A percentile compares a stretch with the other conserved stretches of the same genome.
Evolutionary conservation across 2,888 invertebrate species (phyloP).

Genomic region (Pristionchus maxplancki): DNA sequence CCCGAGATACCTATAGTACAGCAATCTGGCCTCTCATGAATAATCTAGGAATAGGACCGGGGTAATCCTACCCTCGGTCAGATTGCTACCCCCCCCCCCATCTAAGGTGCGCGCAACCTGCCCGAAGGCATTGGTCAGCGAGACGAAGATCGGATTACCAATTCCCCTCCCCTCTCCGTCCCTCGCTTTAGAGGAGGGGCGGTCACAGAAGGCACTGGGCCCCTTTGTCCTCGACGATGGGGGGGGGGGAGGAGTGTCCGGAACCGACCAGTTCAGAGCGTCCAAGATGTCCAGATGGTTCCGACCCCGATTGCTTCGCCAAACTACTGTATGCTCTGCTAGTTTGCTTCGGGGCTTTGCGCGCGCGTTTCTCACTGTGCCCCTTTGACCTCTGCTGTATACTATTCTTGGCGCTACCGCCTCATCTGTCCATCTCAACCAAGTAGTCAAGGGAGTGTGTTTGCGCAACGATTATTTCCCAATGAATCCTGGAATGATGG

Average conservation of each 20-base stretch:
- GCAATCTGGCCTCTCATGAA: slow-evolving; percentile 14
- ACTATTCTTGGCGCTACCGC: background rate
- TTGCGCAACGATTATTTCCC: slow-evolving; percentile 16
- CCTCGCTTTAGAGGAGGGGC: slow-evolving; percentile 16
- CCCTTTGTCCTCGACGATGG: background rate
- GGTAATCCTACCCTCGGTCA: background rate
- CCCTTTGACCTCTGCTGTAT: background rate
- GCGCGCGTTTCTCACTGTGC: background rate
- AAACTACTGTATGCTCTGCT: background rate
- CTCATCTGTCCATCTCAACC: background rate
- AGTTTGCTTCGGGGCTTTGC: background rate
- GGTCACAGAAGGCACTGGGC: background rate
- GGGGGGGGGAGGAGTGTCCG: background rate
- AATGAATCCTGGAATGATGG: background rate
- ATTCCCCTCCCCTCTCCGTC: background rate
- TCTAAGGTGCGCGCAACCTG: slow-evolving; percentile 11
- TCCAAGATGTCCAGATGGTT: background rate
- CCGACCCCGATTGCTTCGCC: background rate
- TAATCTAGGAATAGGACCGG: background rate
- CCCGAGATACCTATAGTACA: background rate
- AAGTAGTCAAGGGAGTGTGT: slow-evolving; percentile 12
- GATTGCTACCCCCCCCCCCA: background rate
- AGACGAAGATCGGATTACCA: slow-evolving; percentile 24
- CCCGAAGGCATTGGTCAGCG: background rate
- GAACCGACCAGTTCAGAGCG: slow-evolving; percentile 19